These are phyloP conservation scores for Allolobophora icterica DNA, from an alignment of 2,888 invertebrate genomes.

Conservation along the genomic window DNA sequence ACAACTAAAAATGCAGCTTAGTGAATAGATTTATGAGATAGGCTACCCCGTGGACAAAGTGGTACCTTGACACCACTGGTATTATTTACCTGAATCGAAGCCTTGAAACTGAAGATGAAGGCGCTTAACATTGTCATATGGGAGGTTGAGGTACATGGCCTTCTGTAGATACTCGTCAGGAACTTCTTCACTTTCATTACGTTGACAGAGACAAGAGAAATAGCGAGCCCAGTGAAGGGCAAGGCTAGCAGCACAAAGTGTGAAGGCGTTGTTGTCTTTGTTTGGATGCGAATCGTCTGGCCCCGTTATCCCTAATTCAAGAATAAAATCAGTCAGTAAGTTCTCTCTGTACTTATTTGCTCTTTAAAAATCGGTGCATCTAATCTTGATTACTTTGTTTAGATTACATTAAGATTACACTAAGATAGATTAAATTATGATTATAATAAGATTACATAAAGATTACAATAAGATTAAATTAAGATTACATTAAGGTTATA, in stretches of 20 bases:
- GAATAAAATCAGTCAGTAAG: neutral
- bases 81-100: slow-evolving; percentile 42
- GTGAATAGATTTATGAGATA: neutral
- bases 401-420: too few relatives aligned
- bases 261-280: slow-evolving; percentile 50
- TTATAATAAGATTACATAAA: too few relatives aligned
- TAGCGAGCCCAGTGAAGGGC: slow-evolving; percentile 51
- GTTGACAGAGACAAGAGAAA: slow-evolving; percentile 42
- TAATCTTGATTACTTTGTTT: too few relatives aligned
- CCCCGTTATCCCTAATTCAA: slow-evolving; percentile 48
- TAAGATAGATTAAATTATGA: too few relatives aligned
- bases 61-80: neutral
- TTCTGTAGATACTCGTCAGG: slow-evolving; percentile 50
- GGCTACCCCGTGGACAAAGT: too few relatives aligned
- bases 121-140: slow-evolving; percentile 48
- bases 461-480: too few relatives aligned
- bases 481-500: too few relatives aligned
- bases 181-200: slow-evolving; percentile 45
- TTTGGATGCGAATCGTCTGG: slow-evolving; percentile 50
- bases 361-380: neutral
- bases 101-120: slow-evolving; percentile 49
- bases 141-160: slow-evolving; percentile 49
- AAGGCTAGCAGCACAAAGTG: slow-evolving; percentile 47
- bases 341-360: neutral
- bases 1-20: neutral